Base-by-base conservation (phyloP, 2,797 vertebrate genomes). In the Centropyge bicolor region DNA sequence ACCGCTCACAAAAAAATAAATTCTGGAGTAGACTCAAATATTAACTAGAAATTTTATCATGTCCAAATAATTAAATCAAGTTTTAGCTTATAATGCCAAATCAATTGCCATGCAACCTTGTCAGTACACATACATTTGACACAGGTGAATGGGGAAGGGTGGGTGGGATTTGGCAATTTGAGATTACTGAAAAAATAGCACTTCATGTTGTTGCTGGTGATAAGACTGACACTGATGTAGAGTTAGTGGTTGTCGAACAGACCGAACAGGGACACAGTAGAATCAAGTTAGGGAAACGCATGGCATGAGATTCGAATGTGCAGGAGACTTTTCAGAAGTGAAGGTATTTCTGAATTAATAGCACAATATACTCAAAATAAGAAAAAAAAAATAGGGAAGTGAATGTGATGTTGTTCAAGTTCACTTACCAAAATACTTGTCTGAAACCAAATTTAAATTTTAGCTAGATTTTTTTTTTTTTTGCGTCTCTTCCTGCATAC, bases 91-190 rank as follows among this genome's bases (percentile, higher is more conserved):
- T 43, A 31, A 76, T 51, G 13, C 68, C 11, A 72, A 73, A 82
- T 67, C 17, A 27, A 80, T 88, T 80, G 71, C 68, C 54, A 83
- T 73, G 83, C 64, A 64, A 61, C 31, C 52, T 70, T 74, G 64
- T 66, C 70, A 88, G 49, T 87, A 78, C 82, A 91, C 83, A 89
- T 89, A 90, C 79, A 91, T 88, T 74, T 91, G 88, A 92, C 79
- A 93, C 75, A 89, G 69, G 82, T 74, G 82, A 90, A 86, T 78
- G 82, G 84, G 82, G 80, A 85, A 68, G 64, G 86, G 86, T 83
- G 83, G 79, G 87, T 83, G 81, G 82, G 82, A 89, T 90, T 94
- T 94, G 92, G 93, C 90, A 94, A 87, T 84, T 85, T 72, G 68
- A 88, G 82, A 86, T 88, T 89, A 90, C 76, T 80, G 84, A 82